Evolutionary conservation across 2,888 invertebrate species (phyloP).

Genomic region (Hydroisotoma schaefferi): DNA sequence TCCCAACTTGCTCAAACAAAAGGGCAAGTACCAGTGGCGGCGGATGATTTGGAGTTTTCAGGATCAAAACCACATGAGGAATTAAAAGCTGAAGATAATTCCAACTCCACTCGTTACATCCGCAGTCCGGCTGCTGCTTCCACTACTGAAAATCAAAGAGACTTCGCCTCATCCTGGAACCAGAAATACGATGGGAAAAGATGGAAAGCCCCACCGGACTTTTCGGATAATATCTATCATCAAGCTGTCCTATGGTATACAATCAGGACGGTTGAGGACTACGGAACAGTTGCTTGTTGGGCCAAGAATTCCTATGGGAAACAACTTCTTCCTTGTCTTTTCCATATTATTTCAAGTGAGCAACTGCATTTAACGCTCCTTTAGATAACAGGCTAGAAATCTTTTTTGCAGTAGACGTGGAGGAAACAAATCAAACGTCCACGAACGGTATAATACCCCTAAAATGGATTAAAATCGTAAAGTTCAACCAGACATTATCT

Average conservation of each 20-base stretch:
- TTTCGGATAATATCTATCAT: constrained; percentile 39
- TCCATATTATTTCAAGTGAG: constrained; percentile 68
- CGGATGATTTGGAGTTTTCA: background rate
- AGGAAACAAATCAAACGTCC: too few relatives aligned
- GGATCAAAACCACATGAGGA: background rate
- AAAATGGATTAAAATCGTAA: too few relatives aligned
- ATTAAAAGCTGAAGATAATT: background rate
- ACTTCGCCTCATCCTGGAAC: too few relatives aligned
- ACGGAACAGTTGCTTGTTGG: constrained; percentile 83
- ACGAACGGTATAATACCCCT: too few relatives aligned
- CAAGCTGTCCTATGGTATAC: constrained; percentile 57
- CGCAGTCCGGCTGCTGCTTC: too few relatives aligned
- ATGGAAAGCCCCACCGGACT: constrained; percentile 9
- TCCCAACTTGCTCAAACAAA: background rate
- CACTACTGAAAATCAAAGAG: too few relatives aligned
- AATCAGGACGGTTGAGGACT: constrained; percentile 60
- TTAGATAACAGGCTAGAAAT: too few relatives aligned
- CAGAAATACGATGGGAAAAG: background rate
- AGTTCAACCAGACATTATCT: too few relatives aligned
- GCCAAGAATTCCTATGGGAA: constrained; percentile 78
- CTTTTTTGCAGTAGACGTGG: too few relatives aligned
- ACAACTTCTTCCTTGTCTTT: constrained; percentile 74
- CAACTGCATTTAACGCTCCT: too few relatives aligned
- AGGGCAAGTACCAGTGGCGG: background rate
- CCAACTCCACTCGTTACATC: background rate